These are phyloP conservation scores for Candidula unifasciata DNA, from an alignment of 2,888 invertebrate species.

Conservation along the genomic window DNA sequence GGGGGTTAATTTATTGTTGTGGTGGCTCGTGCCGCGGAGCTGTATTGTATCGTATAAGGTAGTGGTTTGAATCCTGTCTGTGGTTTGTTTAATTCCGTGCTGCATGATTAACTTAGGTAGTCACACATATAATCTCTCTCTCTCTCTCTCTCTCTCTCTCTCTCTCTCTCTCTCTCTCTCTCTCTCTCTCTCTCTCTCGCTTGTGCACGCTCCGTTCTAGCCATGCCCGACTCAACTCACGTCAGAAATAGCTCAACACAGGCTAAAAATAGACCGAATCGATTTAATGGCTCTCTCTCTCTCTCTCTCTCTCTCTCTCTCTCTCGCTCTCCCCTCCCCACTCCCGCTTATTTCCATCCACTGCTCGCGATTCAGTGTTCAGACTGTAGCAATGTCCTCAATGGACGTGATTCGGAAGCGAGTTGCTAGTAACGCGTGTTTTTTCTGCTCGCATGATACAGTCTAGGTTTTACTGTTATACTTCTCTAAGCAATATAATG, in stretches of 20 bases:
- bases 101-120: not conserved
- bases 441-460: not conserved
- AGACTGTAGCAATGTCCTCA: slow-evolving; percentile 6
- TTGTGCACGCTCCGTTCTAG: not conserved
- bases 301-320: no score
- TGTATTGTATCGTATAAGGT: no score
- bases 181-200: not conserved
- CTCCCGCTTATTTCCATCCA: not conserved
- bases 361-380: not conserved
- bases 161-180: not conserved
- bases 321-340: not conserved
- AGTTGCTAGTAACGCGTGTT: not conserved
- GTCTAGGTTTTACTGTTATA: no score
- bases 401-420: slow-evolving; percentile 5
- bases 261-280: slow-evolving; percentile 35
- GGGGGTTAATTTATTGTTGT: no score
- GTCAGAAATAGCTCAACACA: slow-evolving; percentile 39
- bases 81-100: not conserved
- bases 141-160: not conserved
- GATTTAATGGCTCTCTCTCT: slow-evolving; percentile 23
- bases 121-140: not conserved
- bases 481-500: no score
- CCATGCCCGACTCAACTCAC: slow-evolving; percentile 19
- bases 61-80: no score
- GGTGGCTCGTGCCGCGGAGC: no score